phyloP scores from a whole-genome alignment of 2,113 vertebrate genomes.

The Prunella fulvescens region DNA sequence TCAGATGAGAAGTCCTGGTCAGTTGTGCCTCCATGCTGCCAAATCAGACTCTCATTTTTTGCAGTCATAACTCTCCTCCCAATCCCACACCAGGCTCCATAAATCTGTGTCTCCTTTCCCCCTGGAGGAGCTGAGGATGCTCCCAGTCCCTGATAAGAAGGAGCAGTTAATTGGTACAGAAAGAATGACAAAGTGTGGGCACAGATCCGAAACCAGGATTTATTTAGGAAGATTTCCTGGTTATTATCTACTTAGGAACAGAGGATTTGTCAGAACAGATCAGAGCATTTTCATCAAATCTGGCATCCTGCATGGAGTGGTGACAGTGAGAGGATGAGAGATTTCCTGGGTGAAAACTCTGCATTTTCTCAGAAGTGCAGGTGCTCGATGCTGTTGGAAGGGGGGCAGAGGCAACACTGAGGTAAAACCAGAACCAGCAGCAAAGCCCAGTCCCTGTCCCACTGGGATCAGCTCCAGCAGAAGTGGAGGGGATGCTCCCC shows the following conservation, averaged over 20 bases:
- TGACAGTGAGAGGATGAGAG: not conserved
- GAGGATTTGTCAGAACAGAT: constrained; percentile 36
- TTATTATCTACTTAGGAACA: constrained; percentile 20
- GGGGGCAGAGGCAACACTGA: rapidly evolving
- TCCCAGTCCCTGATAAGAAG: not conserved
- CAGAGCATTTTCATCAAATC: not conserved
- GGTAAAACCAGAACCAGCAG: not conserved
- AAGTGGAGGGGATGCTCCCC: not conserved
- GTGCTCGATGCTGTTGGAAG: rapidly evolving
- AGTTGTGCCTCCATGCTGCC: not conserved
- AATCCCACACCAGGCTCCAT: not conserved
- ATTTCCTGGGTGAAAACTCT: not conserved
- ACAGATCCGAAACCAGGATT: not conserved
- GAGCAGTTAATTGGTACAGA: not conserved
- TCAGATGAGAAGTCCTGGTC: not conserved
- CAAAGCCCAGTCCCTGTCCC: too few species aligned
- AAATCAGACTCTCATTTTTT: not conserved
- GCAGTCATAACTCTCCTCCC: not conserved
- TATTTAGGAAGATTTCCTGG: constrained; percentile 12
- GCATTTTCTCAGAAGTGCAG: not conserved
- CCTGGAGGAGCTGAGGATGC: not conserved
- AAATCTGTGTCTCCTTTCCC: not conserved
- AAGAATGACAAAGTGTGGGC: not conserved
- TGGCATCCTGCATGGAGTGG: not conserved
- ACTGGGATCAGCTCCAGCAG: not conserved